Conservation (phyloP, 2,888 invertebrate genomes). For the Celastrina argiolus region DNA sequence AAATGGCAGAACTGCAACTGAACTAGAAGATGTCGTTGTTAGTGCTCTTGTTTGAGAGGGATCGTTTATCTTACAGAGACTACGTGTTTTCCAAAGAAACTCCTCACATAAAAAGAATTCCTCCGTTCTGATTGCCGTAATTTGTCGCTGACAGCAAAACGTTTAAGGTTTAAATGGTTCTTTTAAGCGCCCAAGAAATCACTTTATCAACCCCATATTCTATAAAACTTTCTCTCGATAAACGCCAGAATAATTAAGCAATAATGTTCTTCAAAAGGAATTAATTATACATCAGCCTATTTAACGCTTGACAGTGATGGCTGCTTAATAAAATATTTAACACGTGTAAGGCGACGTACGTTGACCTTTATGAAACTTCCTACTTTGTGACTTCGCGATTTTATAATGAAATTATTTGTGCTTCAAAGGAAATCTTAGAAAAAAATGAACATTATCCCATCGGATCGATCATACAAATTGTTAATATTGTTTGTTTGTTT, state of each 20-base stretch:
- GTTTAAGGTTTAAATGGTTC: conserved; percentile 5
- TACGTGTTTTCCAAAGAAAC: conserved; percentile 2
- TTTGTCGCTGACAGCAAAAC: conserved; percentile 13
- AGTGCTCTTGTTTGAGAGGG: background rate
- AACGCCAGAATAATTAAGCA: background rate
- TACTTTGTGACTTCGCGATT: no score
- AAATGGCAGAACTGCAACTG: background rate
- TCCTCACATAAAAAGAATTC: background rate
- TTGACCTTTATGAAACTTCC: no score
- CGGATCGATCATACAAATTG: background rate
- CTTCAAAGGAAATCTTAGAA: no score
- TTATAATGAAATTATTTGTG: background rate
- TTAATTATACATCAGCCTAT: background rate
- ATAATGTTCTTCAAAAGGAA: background rate
- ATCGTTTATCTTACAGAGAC: background rate
- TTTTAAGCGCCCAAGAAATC: background rate
- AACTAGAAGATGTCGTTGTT: background rate
- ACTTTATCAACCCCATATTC: conserved; percentile 1
- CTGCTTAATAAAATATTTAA: background rate
- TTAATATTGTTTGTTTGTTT: background rate
- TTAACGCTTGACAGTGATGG: background rate
- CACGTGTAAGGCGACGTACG: no score
- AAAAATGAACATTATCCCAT: background rate
- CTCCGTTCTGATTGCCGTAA: background rate
- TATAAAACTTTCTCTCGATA: background rate